Conservation (phyloP, 2,888 invertebrate genomes). For the Tupiocoris notatus region DNA sequence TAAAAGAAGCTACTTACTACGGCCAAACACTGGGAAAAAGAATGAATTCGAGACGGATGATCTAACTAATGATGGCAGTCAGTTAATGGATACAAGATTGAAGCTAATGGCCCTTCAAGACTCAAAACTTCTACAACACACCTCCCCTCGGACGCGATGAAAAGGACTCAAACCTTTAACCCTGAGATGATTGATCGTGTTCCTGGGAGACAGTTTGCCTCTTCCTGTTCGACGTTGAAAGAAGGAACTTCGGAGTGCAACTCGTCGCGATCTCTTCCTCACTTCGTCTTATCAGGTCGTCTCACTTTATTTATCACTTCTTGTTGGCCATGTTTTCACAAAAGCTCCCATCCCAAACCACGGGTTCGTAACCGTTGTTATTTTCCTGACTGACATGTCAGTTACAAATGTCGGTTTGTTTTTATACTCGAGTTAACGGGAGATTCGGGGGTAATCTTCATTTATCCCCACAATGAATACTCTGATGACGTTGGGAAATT, state of each 20-base stretch:
- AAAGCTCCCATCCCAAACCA: not conserved
- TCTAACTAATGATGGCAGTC: constrained; percentile 27
- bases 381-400: not conserved
- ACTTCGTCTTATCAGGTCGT: not conserved
- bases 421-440: no score
- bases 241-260: not conserved
- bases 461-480: no score
- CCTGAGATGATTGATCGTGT: not conserved
- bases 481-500: no score
- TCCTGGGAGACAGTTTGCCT: not conserved
- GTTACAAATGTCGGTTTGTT: not conserved
- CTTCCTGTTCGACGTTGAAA: not conserved
- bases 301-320: not conserved
- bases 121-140: not conserved
- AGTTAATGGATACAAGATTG: constrained; percentile 40
- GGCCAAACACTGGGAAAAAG: not conserved
- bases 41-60: not conserved
- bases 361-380: not conserved
- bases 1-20: not conserved
- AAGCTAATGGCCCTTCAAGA: constrained; percentile 28
- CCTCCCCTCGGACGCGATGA: not conserved
- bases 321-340: not conserved
- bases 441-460: no score
- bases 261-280: not conserved
- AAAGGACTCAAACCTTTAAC: not conserved